These are phyloP conservation scores for Myathropa florea DNA, from an alignment of 2,888 invertebrate species.

Conservation along the genomic window DNA sequence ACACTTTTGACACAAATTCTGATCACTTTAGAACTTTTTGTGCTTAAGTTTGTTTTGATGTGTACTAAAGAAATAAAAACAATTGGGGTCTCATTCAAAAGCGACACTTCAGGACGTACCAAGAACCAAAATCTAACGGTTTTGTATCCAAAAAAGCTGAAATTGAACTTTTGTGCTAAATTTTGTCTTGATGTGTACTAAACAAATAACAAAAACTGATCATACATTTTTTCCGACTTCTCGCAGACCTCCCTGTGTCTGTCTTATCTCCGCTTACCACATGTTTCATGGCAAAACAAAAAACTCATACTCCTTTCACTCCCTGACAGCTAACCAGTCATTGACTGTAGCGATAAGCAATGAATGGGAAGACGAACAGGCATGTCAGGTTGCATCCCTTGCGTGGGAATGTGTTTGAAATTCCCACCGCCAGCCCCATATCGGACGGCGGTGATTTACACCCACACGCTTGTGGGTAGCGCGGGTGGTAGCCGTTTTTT, in stretches of 20 bases:
- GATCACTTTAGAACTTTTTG: too few species aligned
- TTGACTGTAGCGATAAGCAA: constrained; percentile 18
- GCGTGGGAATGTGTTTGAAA: constrained; percentile 19
- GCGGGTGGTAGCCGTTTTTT: constrained; percentile 30
- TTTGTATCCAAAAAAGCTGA: too few species aligned
- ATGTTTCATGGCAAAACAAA: not conserved
- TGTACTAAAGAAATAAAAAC: too few species aligned
- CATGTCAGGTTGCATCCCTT: constrained; percentile 12
- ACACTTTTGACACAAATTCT: too few species aligned
- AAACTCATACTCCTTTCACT: not conserved
- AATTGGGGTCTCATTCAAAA: too few species aligned
- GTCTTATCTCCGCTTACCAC: constrained; percentile 52
- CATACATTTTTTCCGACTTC: too few species aligned
- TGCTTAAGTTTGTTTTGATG: too few species aligned
- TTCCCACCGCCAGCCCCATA: constrained; percentile 24
- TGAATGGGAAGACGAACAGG: constrained; percentile 11
- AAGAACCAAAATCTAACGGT: too few species aligned
- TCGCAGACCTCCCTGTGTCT: not conserved
- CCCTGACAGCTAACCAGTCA: constrained; percentile 41
- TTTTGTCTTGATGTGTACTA: too few species aligned
- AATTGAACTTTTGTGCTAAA: too few species aligned
- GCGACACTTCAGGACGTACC: too few species aligned
- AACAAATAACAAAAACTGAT: too few species aligned
- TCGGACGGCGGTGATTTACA: not conserved
- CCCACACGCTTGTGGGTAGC: constrained; percentile 3